A percentile compares a stretch with the other conserved stretches of the same genome.
phyloP scores from a whole-genome alignment of 2,797 vertebrate genomes.

The Denticeps clupeoides region DNA sequence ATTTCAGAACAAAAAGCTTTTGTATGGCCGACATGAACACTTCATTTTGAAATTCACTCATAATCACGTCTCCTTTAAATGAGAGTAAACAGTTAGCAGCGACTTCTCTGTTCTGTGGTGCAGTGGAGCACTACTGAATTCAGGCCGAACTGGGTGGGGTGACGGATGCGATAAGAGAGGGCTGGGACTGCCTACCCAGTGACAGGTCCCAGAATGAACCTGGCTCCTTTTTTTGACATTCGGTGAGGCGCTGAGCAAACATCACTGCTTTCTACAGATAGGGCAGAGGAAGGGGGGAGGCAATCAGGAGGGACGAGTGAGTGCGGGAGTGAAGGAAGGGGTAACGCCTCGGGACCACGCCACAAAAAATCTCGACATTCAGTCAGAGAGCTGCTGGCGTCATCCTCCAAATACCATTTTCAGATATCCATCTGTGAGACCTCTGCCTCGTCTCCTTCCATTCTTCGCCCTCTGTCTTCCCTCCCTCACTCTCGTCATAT shows the following conservation, averaged over 20 bases:
- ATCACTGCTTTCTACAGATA: not conserved
- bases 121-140: not conserved
- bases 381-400: not conserved
- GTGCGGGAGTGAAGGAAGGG: not conserved
- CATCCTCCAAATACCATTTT: constrained; percentile 1
- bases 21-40: too few relatives aligned
- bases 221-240: not conserved
- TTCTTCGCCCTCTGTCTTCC: not conserved
- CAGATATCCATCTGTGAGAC: not conserved
- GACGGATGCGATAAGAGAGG: not conserved
- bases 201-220: not conserved
- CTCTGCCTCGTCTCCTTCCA: not conserved
- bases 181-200: not conserved
- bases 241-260: not conserved
- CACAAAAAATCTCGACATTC: not conserved
- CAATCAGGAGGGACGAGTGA: not conserved
- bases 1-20: too few relatives aligned
- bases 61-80: too few relatives aligned
- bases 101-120: not conserved
- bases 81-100: too few relatives aligned
- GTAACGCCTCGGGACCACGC: not conserved
- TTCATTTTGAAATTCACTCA: too few relatives aligned
- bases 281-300: not conserved
- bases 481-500: not conserved
- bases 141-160: not conserved